These are phyloP conservation scores for Bombus sibiricus DNA, from an alignment of 1,140 invertebrate genomes.

Conservation along the genomic window DNA sequence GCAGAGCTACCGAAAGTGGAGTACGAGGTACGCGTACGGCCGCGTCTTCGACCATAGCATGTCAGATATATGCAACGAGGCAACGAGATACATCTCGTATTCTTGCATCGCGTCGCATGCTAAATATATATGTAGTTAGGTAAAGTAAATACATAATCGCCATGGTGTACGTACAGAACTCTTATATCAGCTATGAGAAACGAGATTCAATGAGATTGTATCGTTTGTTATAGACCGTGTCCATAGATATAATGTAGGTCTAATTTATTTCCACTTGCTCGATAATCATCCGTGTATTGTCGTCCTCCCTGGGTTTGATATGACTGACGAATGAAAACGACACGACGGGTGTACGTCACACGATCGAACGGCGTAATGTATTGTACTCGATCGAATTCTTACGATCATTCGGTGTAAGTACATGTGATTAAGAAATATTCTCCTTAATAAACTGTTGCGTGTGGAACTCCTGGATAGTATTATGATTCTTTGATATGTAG, in stretches of 20 bases:
- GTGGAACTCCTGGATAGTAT: not conserved
- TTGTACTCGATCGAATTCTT: slow-evolving; percentile 1
- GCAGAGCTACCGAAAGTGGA: slow-evolving; percentile 52
- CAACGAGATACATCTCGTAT: slow-evolving; percentile 28
- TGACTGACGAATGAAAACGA: not conserved
- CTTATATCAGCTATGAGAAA: not conserved
- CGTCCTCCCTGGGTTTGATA: not conserved
- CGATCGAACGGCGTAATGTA: not conserved
- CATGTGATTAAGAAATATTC: not conserved
- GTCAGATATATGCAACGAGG: slow-evolving; percentile 6
- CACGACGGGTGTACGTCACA: not conserved
- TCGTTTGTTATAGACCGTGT: not conserved
- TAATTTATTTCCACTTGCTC: not conserved
- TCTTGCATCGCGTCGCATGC: not conserved
- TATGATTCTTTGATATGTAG: not conserved
- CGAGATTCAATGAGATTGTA: not conserved
- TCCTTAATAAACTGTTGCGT: not conserved
- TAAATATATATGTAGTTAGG: not conserved
- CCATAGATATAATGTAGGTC: not conserved
- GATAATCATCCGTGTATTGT: not conserved
- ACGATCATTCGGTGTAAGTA: not conserved
- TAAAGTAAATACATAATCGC: too few relatives aligned
- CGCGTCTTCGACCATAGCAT: slow-evolving; percentile 9
- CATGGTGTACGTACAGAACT: not conserved
- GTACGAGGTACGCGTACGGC: slow-evolving; percentile 37